These are phyloP conservation scores for Ammodytes dubius DNA, from an alignment of 2,113 vertebrate species.

Conservation along the genomic window DNA sequence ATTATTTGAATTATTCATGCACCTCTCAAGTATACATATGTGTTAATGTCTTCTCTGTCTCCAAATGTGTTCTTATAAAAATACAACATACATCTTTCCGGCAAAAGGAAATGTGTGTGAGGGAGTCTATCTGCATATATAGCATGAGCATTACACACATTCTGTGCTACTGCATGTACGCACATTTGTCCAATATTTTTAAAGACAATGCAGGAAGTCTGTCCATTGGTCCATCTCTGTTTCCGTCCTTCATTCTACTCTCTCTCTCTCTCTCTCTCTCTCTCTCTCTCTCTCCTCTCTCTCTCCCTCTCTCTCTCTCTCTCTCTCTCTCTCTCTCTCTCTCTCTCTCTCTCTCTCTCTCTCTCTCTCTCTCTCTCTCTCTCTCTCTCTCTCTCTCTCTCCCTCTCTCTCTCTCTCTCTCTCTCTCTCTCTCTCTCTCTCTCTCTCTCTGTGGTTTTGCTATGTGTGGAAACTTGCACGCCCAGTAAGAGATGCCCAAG, in stretches of 20 bases:
- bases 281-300: too few relatives aligned
- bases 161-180: not conserved
- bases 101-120: not conserved
- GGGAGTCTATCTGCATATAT: not conserved
- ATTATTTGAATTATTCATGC: not conserved
- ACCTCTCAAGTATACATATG: not conserved
- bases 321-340: too few relatives aligned
- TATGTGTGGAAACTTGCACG: conserved; percentile 62
- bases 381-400: too few relatives aligned
- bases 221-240: conserved; percentile 47
- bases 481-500: conserved; percentile 71
- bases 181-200: conserved; percentile 41
- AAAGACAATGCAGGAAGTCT: conserved; percentile 44
- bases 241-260: too few relatives aligned
- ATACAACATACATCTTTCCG: not conserved
- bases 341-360: too few relatives aligned
- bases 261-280: too few relatives aligned
- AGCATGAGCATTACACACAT: not conserved
- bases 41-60: not conserved
- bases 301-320: too few relatives aligned
- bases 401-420: too few relatives aligned
- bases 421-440: too few relatives aligned
- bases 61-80: not conserved
- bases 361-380: too few relatives aligned
- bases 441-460: conserved; percentile 38